Percentiles rank a stretch among this genome's conserved stretches.
Conservation (phyloP, 2,888 invertebrate genomes). For the Conchocele bisecta region DNA sequence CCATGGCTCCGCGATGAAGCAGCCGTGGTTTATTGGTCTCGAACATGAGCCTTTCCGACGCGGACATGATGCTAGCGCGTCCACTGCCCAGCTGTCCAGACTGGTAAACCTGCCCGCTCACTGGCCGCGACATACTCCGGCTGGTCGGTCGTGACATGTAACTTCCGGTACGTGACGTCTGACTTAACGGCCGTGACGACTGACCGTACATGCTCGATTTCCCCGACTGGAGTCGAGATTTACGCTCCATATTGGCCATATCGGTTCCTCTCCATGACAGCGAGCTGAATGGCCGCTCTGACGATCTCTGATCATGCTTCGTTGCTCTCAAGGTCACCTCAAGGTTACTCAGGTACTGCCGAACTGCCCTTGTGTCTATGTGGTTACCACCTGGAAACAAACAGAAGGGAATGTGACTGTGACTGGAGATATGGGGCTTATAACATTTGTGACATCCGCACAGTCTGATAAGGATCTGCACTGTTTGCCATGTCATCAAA, state of each 20-base stretch:
- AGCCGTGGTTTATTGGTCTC: constrained; percentile 62
- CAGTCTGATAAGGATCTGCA: too few relatives aligned
- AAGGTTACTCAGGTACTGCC: constrained; percentile 67
- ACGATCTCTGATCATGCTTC: constrained; percentile 62
- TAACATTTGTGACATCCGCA: too few relatives aligned
- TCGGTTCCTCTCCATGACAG: constrained; percentile 72
- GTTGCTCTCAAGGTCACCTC: constrained; percentile 70
- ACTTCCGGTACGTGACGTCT: constrained; percentile 49
- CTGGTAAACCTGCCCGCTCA: constrained; percentile 41
- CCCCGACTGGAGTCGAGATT: constrained; percentile 33
- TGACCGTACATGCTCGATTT: constrained; percentile 43
- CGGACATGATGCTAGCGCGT: constrained; percentile 47
- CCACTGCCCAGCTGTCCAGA: constrained; percentile 10
- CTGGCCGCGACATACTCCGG: constrained; percentile 36
- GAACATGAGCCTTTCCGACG: constrained; percentile 61
- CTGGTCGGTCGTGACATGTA: constrained; percentile 48
- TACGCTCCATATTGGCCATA: constrained; percentile 59
- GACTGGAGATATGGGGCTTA: too few relatives aligned
- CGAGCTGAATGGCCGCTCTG: constrained; percentile 67
- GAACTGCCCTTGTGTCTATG: constrained; percentile 63
- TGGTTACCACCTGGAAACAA: constrained; percentile 71
- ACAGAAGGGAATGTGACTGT: too few relatives aligned
- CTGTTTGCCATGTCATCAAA: too few relatives aligned
- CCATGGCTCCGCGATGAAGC: constrained; percentile 56
- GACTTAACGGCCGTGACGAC: constrained; percentile 54